phyloP scores from a whole-genome alignment of 2,888 invertebrate species.

The Acrobasis suavella region DNA sequence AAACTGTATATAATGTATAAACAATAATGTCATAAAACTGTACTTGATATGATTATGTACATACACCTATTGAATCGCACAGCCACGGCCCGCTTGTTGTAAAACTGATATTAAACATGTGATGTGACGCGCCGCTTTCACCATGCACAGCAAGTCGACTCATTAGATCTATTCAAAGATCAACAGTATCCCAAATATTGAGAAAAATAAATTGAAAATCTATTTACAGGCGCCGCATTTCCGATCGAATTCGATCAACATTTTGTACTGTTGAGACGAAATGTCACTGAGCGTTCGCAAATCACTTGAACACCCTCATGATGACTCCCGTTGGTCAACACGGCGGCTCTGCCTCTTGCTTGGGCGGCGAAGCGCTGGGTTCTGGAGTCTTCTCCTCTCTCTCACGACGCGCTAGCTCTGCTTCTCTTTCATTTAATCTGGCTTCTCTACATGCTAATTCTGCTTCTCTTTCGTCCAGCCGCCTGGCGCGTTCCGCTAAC shows the following conservation, averaged over 20 bases:
- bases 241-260: conserved; percentile 43
- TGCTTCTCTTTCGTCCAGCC: conserved; percentile 65
- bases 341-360: conserved; percentile 47
- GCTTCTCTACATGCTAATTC: conserved; percentile 63
- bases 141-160: conserved; percentile 28
- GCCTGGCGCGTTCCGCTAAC: conserved; percentile 77
- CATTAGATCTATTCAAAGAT: conserved; percentile 39
- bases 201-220: conserved; percentile 35
- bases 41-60: conserved; percentile 78
- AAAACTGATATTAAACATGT: conserved; percentile 19
- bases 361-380: conserved; percentile 31
- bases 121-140: conserved; percentile 10
- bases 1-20: conserved; percentile 67
- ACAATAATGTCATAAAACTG: conserved; percentile 70
- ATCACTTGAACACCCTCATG: conserved; percentile 54
- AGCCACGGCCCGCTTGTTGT: conserved; percentile 42
- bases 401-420: conserved; percentile 43
- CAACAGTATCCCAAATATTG: conserved; percentile 42
- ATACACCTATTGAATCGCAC: conserved; percentile 45
- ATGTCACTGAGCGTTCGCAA: conserved; percentile 62
- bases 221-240: conserved; percentile 51
- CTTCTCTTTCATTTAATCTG: conserved; percentile 58
- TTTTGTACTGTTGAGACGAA: conserved; percentile 66
- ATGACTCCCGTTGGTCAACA: conserved; percentile 73
- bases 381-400: conserved; percentile 23